A percentile compares a stretch with the other conserved stretches of the same genome.
Evolutionary conservation across 64 coral and sea anemone species (phyloP).

Genomic region (Actinia equina): DNA sequence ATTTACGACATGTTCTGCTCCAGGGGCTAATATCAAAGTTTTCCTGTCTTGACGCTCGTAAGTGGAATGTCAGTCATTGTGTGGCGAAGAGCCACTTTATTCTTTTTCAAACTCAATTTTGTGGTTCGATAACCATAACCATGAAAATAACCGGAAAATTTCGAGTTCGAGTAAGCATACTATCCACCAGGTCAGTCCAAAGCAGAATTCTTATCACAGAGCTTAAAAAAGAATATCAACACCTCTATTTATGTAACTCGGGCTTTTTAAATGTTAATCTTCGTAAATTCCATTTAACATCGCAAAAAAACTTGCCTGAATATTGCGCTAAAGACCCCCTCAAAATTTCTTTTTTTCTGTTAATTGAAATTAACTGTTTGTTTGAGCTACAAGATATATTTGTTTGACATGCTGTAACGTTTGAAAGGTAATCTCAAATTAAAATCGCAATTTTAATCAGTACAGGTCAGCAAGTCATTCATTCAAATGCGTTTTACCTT

Average conservation of each 20-base stretch:
- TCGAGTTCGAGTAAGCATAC: not conserved
- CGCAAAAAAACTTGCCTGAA: too few species aligned
- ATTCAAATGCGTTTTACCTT: too few species aligned
- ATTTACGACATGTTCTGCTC: not conserved
- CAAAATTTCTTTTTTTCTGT: too few species aligned
- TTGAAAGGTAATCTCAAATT: too few species aligned
- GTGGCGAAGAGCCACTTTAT: not conserved
- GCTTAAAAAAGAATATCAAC: not conserved
- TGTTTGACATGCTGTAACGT: too few species aligned
- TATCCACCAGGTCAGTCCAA: not conserved
- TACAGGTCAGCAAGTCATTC: too few species aligned
- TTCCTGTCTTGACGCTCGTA: not conserved
- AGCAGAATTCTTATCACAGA: not conserved
- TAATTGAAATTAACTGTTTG: too few species aligned
- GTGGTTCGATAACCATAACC: not conserved
- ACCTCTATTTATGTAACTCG: not conserved
- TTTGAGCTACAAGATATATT: too few species aligned
- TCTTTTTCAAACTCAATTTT: not conserved
- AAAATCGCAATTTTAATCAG: too few species aligned
- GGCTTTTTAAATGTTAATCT: too few species aligned
- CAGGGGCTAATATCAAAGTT: conserved; percentile 4
- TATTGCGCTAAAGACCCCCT: too few species aligned
- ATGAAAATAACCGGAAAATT: not conserved
- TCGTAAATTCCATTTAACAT: too few species aligned
- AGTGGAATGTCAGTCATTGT: not conserved